These are phyloP conservation scores for Epizoanthus rinbou DNA, from an alignment of 92 coral and sea anemone genomes.

Conservation along the genomic window DNA sequence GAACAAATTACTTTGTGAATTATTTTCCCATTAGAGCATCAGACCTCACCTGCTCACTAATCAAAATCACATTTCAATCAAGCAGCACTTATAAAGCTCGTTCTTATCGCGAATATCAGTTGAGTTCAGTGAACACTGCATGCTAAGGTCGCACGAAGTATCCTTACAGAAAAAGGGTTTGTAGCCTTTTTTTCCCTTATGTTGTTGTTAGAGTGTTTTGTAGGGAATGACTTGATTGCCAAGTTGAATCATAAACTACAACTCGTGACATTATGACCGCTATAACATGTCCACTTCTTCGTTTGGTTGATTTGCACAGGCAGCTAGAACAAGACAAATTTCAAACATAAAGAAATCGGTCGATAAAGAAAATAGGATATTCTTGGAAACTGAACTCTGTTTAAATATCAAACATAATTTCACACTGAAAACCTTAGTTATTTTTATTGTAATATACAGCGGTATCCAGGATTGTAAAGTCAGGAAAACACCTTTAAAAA, in stretches of 20 bases:
- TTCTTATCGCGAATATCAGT: background rate
- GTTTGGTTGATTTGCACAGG: background rate
- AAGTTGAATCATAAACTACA: background rate
- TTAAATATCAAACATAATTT: background rate
- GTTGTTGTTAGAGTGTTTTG: background rate
- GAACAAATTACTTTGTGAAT: conserved; percentile 11
- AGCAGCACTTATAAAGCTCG: background rate
- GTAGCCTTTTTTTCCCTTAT: background rate
- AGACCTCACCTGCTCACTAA: conserved; percentile 7
- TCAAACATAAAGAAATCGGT: background rate
- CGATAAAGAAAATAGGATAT: background rate
- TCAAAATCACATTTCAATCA: background rate
- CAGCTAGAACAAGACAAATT: background rate
- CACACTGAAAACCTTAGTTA: background rate
- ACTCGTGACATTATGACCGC: background rate
- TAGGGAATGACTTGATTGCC: background rate
- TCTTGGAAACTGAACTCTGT: background rate
- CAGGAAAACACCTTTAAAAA: too few relatives aligned
- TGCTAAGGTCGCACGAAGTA: background rate
- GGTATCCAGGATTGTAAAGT: too few relatives aligned
- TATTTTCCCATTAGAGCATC: background rate
- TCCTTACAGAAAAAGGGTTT: background rate
- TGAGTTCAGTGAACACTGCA: background rate
- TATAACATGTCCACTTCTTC: background rate
- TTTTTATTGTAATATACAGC: too few relatives aligned